These are phyloP conservation scores for Hydrotaea cyrtoneurina DNA, from an alignment of 2,888 invertebrate genomes.

Conservation along the genomic window DNA sequence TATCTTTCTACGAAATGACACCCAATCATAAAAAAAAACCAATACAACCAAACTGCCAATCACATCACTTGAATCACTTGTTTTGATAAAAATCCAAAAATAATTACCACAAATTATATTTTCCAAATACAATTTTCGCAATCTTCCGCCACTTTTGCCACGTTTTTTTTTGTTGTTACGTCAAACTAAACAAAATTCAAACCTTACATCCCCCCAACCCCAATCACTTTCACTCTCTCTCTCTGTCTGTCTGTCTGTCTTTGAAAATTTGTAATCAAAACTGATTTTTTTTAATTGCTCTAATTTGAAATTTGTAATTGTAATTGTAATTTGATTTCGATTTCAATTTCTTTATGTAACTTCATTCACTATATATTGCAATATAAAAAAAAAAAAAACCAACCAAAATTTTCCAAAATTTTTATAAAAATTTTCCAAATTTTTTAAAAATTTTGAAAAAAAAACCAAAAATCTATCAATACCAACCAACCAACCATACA, in stretches of 20 bases:
- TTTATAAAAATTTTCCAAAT: slow-evolving; percentile 14
- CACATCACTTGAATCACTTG: not conserved
- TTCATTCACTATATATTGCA: not conserved
- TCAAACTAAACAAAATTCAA: not conserved
- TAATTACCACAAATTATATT: too few relatives aligned
- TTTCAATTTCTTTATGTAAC: slow-evolving; percentile 24
- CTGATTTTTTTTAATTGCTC: slow-evolving; percentile 5
- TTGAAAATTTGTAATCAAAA: slow-evolving; percentile 10
- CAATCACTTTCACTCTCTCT: not conserved
- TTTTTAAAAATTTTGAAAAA: slow-evolving; percentile 36
- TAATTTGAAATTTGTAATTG: slow-evolving; percentile 19
- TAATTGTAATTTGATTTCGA: slow-evolving; percentile 9
- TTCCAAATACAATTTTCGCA: not conserved
- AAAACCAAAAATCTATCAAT: slow-evolving; percentile 29
- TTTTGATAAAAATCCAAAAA: too few relatives aligned
- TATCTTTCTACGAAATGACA: slow-evolving; percentile 9
- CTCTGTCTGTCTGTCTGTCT: not conserved
- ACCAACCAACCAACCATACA: slow-evolving; percentile 32
- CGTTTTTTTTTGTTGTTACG: not conserved
- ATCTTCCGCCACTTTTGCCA: not conserved
- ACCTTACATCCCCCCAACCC: not conserved
- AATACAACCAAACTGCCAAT: not conserved
- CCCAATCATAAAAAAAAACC: not conserved
- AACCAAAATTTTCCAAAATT: slow-evolving; percentile 35
- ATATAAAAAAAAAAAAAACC: not conserved